phyloP scores from a whole-genome alignment of 2,888 invertebrate genomes.

The Ormyrus rosae region DNA sequence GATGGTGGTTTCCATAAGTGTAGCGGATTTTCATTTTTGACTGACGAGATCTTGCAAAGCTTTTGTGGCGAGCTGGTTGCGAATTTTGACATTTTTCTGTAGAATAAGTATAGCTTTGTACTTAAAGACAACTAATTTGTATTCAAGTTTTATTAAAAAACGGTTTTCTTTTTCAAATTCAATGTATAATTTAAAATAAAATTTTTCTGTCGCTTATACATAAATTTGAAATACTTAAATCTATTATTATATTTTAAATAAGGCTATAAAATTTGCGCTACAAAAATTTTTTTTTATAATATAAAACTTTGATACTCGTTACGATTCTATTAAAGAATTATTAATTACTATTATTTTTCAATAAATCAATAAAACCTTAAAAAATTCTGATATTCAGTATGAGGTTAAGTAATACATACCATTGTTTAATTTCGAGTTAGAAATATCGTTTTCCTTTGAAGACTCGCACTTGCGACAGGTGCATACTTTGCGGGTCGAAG shows the following conservation, averaged over 20 bases:
- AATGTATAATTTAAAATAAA: neutral
- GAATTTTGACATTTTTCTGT: constrained; percentile 27
- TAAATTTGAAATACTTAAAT: neutral
- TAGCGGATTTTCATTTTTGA: constrained; percentile 32
- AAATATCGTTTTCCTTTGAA: constrained; percentile 16
- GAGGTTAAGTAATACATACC: constrained; percentile 52
- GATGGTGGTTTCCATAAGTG: constrained; percentile 45
- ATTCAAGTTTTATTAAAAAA: neutral
- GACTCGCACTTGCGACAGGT: constrained; percentile 35
- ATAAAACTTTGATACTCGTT: too few species aligned
- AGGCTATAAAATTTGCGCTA: neutral
- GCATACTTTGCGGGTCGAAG: constrained; percentile 31
- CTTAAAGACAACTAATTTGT: too few species aligned
- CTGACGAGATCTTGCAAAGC: constrained; percentile 23
- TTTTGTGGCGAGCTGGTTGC: constrained; percentile 14
- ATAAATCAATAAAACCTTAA: neutral
- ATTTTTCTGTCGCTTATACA: neutral
- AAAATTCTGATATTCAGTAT: neutral
- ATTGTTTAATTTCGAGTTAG: constrained; percentile 26
- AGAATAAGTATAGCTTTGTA: neutral
- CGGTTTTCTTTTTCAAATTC: neutral
- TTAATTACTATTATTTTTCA: neutral
- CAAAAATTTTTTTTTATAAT: too few species aligned
- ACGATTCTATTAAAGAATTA: neutral
- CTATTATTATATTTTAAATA: neutral